These are phyloP conservation scores for Catostomus latipinnis DNA, from an alignment of 2,797 vertebrate species.

Conservation along the genomic window DNA sequence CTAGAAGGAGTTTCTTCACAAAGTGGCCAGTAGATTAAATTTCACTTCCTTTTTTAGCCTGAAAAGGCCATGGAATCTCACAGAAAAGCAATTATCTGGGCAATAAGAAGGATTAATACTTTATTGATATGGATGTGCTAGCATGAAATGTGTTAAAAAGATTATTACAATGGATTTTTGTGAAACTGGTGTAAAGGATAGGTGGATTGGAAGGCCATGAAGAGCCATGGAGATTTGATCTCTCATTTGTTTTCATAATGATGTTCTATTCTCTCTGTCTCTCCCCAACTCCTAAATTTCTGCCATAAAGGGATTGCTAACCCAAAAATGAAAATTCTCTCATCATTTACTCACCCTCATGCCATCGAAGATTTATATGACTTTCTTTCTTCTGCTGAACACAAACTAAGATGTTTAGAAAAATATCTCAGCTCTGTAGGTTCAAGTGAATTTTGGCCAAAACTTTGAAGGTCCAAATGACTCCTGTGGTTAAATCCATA, in stretches of 20 bases:
- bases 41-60: constrained; percentile 23
- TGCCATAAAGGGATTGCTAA: background rate
- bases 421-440: too few species aligned
- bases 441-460: too few species aligned
- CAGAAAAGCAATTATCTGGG: constrained; percentile 29
- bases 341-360: too few species aligned
- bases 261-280: constrained; percentile 22
- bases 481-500: too few species aligned
- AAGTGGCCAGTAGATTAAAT: constrained; percentile 23
- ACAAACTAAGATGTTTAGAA: too few species aligned
- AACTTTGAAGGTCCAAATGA: too few species aligned
- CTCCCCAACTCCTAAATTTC: constrained; percentile 17
- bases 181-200: background rate
- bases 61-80: background rate
- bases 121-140: constrained; percentile 1
- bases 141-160: background rate
- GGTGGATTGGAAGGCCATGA: background rate
- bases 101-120: background rate
- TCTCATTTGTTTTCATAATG: constrained; percentile 1
- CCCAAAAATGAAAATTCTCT: too few species aligned
- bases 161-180: constrained; percentile 7
- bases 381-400: too few species aligned
- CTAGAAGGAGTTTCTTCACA: background rate
- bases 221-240: constrained; percentile 2
- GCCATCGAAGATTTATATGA: too few species aligned